phyloP scores from a whole-genome alignment of 2,797 vertebrate species.

The Tokudaia muenninki region DNA sequence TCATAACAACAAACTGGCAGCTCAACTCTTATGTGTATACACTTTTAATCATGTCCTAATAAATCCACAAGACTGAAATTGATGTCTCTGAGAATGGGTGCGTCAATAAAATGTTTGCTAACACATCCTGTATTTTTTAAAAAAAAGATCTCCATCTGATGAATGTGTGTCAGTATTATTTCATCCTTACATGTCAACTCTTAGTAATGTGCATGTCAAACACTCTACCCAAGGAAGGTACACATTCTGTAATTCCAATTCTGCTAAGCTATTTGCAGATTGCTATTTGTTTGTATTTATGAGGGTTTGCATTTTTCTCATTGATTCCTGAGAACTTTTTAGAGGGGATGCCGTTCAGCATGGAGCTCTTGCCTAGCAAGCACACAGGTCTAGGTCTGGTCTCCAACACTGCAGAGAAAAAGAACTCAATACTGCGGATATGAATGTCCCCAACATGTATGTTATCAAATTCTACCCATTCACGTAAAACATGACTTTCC shows the following conservation, averaged over 20 bases:
- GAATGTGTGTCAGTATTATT: not conserved
- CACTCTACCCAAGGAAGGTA: not conserved
- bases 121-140: not conserved
- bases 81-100: not conserved
- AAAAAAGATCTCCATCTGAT: conserved; percentile 10
- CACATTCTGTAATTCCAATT: not conserved
- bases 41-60: conserved; percentile 51
- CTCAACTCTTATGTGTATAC: not conserved
- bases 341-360: not conserved
- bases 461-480: not conserved
- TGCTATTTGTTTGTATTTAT: conserved; percentile 46
- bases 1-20: not conserved
- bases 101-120: not conserved
- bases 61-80: not conserved
- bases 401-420: not conserved
- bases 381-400: not conserved
- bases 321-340: conserved; percentile 40
- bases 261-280: not conserved
- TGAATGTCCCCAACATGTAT: not conserved
- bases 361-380: not conserved
- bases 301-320: not conserved
- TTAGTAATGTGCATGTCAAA: conserved; percentile 32
- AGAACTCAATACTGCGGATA: not conserved
- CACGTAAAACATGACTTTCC: conserved; percentile 2
- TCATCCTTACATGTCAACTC: conserved; percentile 24